phyloP scores from a whole-genome alignment of 2,888 invertebrate genomes.

The Melanostoma scalare region DNA sequence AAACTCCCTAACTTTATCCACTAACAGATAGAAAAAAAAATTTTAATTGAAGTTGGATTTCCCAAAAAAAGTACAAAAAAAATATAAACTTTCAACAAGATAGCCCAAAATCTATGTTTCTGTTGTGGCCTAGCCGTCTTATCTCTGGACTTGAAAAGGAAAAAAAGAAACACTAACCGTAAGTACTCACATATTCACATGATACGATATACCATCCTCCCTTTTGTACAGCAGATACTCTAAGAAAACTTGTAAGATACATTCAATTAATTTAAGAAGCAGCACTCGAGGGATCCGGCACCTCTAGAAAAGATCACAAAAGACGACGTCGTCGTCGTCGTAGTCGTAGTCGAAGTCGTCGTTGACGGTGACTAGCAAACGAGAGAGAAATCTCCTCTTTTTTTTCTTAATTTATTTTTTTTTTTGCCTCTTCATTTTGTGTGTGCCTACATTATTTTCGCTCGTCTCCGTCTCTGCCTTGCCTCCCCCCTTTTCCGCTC shows the following conservation, averaged over 20 bases:
- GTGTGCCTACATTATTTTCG: conserved; percentile 47
- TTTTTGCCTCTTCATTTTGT: conserved; percentile 6
- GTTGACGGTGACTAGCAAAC: neutral
- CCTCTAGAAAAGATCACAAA: conserved; percentile 67
- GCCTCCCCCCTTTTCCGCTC: neutral
- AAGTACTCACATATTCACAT: conserved; percentile 61
- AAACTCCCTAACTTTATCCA: conserved; percentile 26
- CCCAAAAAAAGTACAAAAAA: conserved; percentile 25
- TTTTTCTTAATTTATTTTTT: neutral
- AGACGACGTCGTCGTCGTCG: conserved; percentile 27
- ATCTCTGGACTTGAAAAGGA: conserved; percentile 40
- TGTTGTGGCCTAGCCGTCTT: conserved; percentile 33
- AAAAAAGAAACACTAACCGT: conserved; percentile 35
- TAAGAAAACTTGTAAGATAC: conserved; percentile 55
- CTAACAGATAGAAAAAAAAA: conserved; percentile 9
- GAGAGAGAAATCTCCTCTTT: conserved; percentile 29
- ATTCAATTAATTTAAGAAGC: conserved; percentile 72
- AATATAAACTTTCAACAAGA: conserved; percentile 23
- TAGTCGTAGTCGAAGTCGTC: neutral
- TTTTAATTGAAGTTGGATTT: conserved; percentile 54
- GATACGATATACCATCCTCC: conserved; percentile 51
- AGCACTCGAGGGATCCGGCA: conserved; percentile 67
- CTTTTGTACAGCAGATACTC: conserved; percentile 41
- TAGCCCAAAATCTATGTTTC: conserved; percentile 30
- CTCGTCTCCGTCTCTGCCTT: conserved; percentile 7